Conservation (phyloP, 2,888 invertebrate genomes). For the Carabus problematicus region DNA sequence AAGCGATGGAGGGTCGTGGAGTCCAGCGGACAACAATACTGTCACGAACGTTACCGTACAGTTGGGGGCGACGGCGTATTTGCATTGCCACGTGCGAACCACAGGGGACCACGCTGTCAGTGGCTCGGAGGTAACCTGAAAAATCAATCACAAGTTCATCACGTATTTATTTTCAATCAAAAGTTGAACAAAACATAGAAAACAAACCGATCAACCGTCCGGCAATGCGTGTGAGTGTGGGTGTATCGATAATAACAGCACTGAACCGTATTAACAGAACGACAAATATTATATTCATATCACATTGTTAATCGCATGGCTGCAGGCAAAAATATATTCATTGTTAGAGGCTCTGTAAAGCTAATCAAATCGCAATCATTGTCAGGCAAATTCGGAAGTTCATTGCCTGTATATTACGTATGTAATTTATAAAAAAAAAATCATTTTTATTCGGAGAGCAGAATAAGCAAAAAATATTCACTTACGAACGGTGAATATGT, state of each 20-base stretch:
- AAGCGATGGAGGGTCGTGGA: conserved; percentile 54
- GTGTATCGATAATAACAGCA: conserved; percentile 22
- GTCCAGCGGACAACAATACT: conserved; percentile 73
- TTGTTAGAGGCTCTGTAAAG: too few relatives aligned
- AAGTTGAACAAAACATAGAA: background rate
- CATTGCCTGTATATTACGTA: too few relatives aligned
- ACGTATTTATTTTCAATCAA: conserved; percentile 12
- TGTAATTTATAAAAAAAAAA: too few relatives aligned
- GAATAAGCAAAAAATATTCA: too few relatives aligned
- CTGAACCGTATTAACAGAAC: conserved; percentile 18
- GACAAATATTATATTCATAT: conserved; percentile 30
- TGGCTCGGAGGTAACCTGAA: conserved; percentile 55
- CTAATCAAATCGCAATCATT: too few relatives aligned
- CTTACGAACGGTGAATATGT: too few relatives aligned
- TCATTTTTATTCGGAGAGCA: too few relatives aligned
- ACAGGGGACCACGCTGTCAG: conserved; percentile 71
- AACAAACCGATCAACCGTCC: background rate
- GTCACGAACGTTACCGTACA: conserved; percentile 78
- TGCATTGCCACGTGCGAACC: conserved; percentile 81
- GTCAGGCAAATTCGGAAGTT: too few relatives aligned
- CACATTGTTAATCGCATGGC: background rate
- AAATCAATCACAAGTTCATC: background rate
- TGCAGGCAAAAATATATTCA: too few relatives aligned
- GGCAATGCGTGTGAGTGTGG: background rate
- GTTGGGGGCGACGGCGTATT: conserved; percentile 78